These are phyloP conservation scores for Cyclophora punctaria DNA, from an alignment of 2,888 invertebrate species.

Conservation along the genomic window DNA sequence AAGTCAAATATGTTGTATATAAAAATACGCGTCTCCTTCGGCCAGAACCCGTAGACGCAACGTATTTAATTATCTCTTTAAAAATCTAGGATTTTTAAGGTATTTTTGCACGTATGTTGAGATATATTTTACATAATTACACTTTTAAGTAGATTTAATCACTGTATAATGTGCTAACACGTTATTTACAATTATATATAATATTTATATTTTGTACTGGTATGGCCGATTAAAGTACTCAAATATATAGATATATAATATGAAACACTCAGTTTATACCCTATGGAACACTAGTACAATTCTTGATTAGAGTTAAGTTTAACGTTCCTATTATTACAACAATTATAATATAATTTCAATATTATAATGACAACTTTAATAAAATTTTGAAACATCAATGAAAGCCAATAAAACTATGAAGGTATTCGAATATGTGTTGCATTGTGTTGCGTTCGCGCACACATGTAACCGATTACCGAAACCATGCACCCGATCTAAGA, in stretches of 20 bases:
- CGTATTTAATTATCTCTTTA: slow-evolving; percentile 58
- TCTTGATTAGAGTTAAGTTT: slow-evolving; percentile 16
- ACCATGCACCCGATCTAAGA: no score
- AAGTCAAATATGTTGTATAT: slow-evolving; percentile 73
- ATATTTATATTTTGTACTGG: slow-evolving; percentile 60
- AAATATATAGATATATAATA: slow-evolving; percentile 35
- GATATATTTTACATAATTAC: slow-evolving; percentile 66
- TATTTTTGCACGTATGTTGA: slow-evolving; percentile 65
- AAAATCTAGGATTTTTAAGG: slow-evolving; percentile 74
- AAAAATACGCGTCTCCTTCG: slow-evolving; percentile 69
- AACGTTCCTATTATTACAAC: slow-evolving; percentile 11
- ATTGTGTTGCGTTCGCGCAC: slow-evolving; percentile 4
- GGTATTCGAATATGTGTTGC: slow-evolving; percentile 9
- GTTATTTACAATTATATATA: slow-evolving; percentile 58
- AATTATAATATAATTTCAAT: slow-evolving; percentile 36
- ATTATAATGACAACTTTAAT: slow-evolving; percentile 47
- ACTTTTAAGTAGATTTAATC: slow-evolving; percentile 62
- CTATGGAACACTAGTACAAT: slow-evolving; percentile 48
- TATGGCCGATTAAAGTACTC: slow-evolving; percentile 60
- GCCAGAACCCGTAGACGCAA: slow-evolving; percentile 62
- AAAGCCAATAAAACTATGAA: slow-evolving; percentile 29
- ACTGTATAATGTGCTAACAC: slow-evolving; percentile 53
- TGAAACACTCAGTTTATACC: slow-evolving; percentile 51
- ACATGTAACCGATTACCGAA: no score
- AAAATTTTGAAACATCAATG: slow-evolving; percentile 46